These are phyloP conservation scores for Eira barbara DNA, from an alignment of 2,113 vertebrate species.

Conservation along the genomic window DNA sequence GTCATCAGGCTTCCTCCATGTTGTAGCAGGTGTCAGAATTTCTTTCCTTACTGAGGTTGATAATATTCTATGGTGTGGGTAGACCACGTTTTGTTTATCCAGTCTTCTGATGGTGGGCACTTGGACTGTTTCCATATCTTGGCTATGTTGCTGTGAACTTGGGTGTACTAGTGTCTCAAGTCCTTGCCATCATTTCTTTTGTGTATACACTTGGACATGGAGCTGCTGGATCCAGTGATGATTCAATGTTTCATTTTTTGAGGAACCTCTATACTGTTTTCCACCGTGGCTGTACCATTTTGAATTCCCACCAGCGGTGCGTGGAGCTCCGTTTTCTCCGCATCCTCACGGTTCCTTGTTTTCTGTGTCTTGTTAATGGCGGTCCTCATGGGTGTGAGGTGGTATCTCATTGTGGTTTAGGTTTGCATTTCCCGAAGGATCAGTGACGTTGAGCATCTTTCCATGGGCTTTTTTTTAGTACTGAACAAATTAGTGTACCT, in stretches of 20 bases:
- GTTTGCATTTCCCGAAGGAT: background rate
- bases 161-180: background rate
- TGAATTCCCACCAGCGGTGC: background rate
- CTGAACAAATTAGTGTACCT: background rate
- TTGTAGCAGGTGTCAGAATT: background rate
- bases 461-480: background rate
- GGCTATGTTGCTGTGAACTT: background rate
- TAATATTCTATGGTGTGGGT: accelerated
- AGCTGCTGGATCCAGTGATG: background rate
- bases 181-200: background rate
- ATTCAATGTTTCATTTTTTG: background rate
- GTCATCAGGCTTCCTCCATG: accelerated
- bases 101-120: accelerated
- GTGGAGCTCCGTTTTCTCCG: accelerated
- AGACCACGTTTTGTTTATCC: background rate
- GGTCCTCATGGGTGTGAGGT: background rate
- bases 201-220: background rate
- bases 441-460: background rate
- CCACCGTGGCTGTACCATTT: accelerated
- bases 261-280: background rate
- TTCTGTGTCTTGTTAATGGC: background rate
- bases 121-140: background rate
- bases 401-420: background rate
- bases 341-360: background rate
- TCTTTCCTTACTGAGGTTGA: background rate